A percentile compares a stretch with the other conserved stretches of the same genome.
phyloP scores from a whole-genome alignment of 2,113 vertebrate genomes.

The Ochotona princeps region DNA sequence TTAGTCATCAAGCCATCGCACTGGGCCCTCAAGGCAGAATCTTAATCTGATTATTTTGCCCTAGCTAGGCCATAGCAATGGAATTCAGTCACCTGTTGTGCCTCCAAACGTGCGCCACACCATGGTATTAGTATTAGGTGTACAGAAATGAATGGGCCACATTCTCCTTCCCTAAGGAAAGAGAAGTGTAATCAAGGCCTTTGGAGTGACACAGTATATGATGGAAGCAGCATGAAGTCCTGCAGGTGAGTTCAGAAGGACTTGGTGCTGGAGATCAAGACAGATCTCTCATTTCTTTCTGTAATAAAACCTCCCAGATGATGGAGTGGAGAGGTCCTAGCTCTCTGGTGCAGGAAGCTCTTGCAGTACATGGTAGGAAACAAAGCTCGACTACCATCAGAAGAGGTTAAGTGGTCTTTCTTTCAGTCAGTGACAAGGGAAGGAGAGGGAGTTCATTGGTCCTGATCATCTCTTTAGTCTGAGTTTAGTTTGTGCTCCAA shows the following conservation, averaged over 20 bases:
- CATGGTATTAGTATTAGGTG: background rate
- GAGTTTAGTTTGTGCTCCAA: background rate
- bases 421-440: background rate
- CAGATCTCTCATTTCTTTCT: background rate
- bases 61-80: background rate
- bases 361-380: background rate
- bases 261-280: background rate
- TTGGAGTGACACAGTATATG: background rate
- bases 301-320: background rate
- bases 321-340: background rate
- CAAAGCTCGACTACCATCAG: background rate
- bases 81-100: background rate
- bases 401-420: background rate
- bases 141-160: background rate
- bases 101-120: background rate
- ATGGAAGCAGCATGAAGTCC: background rate
- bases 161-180: background rate
- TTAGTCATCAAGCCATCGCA: too few species aligned
- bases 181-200: background rate
- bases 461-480: background rate
- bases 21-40: background rate
- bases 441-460: background rate
- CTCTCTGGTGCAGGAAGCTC: background rate
- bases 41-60: background rate
- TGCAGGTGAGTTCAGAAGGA: background rate